Base-by-base conservation (phyloP, 1,140 invertebrate genomes). In the Formica selysi region DNA sequence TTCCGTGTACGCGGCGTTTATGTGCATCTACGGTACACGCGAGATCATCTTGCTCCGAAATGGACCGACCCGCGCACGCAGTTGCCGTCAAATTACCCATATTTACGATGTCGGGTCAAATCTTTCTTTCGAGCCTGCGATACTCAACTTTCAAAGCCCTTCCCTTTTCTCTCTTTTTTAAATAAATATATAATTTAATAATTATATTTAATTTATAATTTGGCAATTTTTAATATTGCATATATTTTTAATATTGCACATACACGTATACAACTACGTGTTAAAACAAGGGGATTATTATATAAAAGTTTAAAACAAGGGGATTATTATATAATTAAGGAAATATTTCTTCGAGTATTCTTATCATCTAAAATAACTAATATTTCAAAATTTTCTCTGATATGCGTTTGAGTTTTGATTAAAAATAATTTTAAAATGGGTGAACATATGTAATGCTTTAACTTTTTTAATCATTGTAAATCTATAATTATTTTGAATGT, bases 31-130 rank as follows among this genome's bases (percentile, higher is more conserved):
- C 10, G 54, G 11, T 29, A 41, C 59, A 29, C 48, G 59, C 41
- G 38, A 11, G 13, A 79, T 8, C 62, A 22, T 68, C 19, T n/a
- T 67, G 61, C 76, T 79, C 61, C 76, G 44, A 79, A 80, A 80
- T 8, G 32, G 2, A 38, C 44, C 8, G n/a, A 0, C 26, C 19
- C 44, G 61, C 48, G 5, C 44, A 11, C 44, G 11, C 44, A 51
- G 19, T 44, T 67, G 62, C 57, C 44, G 64, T 80, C 32, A 68
- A 70, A 80, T 80, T 68, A 70, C 4, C 44, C n/a, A 65, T 80
- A 36, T 38, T 68, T 70, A 38, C 44, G 64, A 16, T 13, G 44
- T 57, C 29, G 29, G 29, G 1, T 3, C 13, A 22, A 41, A 16
- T 22, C 44, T 80, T 16, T 51, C n/a, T 68, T 68, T 36, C 11